These are phyloP conservation scores for Morone chrysops DNA, from an alignment of 2,113 vertebrate species.

Conservation along the genomic window DNA sequence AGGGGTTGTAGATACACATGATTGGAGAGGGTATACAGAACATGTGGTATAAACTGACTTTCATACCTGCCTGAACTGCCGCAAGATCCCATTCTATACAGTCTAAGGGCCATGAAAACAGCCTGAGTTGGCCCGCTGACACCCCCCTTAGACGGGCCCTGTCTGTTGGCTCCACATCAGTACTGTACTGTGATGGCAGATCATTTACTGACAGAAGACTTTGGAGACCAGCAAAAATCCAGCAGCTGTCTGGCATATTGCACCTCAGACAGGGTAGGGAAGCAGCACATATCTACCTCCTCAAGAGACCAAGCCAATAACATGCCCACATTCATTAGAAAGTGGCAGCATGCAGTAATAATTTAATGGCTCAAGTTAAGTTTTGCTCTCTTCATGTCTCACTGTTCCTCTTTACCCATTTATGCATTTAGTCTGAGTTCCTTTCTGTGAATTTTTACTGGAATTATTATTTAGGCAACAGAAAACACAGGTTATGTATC, in stretches of 20 bases:
- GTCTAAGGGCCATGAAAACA: neutral
- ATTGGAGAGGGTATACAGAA: neutral
- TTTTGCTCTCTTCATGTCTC: neutral
- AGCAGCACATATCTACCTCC: neutral
- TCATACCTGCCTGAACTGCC: neutral
- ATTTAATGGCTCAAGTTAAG: neutral
- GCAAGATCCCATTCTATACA: neutral
- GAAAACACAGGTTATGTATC: neutral
- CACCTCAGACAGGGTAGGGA: neutral
- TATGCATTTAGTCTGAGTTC: neutral
- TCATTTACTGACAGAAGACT: constrained; percentile 17
- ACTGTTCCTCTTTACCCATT: neutral
- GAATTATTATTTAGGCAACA: neutral
- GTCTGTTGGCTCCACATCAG: neutral
- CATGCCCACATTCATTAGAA: neutral
- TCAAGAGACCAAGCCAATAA: neutral
- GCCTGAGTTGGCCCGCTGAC: neutral
- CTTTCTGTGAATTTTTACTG: neutral
- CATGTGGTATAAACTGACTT: neutral
- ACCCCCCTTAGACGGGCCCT: neutral
- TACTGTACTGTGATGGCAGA: neutral
- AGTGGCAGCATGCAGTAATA: neutral
- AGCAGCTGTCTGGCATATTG: neutral
- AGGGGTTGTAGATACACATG: neutral
- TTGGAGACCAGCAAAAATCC: neutral